Conservation (phyloP, 1,140 invertebrate species). For the Formica exsecta region DNA sequence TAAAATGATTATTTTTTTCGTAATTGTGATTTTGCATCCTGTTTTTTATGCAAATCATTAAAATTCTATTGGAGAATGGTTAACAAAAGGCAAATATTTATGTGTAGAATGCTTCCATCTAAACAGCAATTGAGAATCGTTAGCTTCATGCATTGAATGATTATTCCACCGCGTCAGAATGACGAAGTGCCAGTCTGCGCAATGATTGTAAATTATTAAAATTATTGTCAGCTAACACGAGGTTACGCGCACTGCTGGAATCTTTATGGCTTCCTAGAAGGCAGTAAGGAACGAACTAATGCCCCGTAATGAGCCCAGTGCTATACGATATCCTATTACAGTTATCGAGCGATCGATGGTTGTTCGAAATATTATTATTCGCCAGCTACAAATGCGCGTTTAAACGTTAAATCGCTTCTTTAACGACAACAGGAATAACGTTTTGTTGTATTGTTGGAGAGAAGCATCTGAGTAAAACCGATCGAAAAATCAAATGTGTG, state of each 20-base stretch:
- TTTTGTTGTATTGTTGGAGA: not conserved
- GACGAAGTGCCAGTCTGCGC: conserved; percentile 58
- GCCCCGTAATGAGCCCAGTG: conserved; percentile 71
- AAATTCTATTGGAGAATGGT: conserved; percentile 38
- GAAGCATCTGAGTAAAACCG: not conserved
- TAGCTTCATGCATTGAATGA: conserved; percentile 57
- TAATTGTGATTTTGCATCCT: not conserved
- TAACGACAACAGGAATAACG: not conserved
- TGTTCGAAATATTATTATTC: conserved; percentile 59
- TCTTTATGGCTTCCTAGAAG: conserved; percentile 78
- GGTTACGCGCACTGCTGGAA: conserved; percentile 66
- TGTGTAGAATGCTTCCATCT: conserved; percentile 37
- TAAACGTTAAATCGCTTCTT: conserved; percentile 46
- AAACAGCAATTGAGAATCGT: conserved; percentile 72
- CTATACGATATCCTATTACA: conserved; percentile 72
- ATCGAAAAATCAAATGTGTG: not conserved
- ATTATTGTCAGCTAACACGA: conserved; percentile 67
- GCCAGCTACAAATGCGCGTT: conserved; percentile 21
- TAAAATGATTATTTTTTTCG: not conserved
- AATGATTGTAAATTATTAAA: conserved; percentile 78
- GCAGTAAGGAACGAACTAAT: conserved; percentile 70
- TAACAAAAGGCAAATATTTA: conserved; percentile 63
- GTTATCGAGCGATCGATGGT: conserved; percentile 57
- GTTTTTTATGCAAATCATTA: conserved; percentile 7
- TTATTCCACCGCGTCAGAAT: conserved; percentile 70